Conservation (phyloP, 1,140 invertebrate genomes). For the Meteorus sp. region DNA sequence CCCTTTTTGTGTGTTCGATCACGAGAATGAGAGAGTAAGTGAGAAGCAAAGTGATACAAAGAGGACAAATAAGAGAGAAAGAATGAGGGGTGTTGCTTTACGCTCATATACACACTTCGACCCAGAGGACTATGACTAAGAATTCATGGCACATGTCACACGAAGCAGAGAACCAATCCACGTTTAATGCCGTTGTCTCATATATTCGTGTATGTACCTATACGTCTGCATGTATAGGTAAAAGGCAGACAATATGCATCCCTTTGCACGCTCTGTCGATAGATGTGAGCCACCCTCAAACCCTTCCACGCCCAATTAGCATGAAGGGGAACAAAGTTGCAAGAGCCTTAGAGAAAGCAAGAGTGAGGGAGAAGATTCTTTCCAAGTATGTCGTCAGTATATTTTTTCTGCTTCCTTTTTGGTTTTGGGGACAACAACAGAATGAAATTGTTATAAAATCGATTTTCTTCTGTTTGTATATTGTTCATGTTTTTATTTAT, state of each 20-base stretch:
- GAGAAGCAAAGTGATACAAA: not conserved
- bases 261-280: not conserved
- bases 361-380: too few relatives aligned
- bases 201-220: too few relatives aligned
- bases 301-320: conserved; percentile 11
- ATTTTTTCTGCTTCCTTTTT: too few relatives aligned
- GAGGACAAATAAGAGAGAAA: too few relatives aligned
- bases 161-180: conserved; percentile 25
- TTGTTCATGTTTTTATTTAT: too few relatives aligned
- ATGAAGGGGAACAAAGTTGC: conserved; percentile 9
- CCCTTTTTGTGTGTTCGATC: conserved; percentile 12
- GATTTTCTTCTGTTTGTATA: too few relatives aligned
- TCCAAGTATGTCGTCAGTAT: not conserved
- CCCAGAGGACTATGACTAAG: conserved; percentile 39
- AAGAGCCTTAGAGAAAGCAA: not conserved
- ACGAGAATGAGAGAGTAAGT: too few relatives aligned
- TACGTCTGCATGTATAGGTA: too few relatives aligned
- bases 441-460: too few relatives aligned
- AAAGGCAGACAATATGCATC: not conserved
- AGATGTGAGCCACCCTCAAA: conserved; percentile 12
- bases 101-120: conserved; percentile 5
- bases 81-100: not conserved
- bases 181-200: not conserved
- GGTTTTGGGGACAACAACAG: too few relatives aligned
- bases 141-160: conserved; percentile 37